phyloP scores from a whole-genome alignment of 2,797 vertebrate genomes.

The Chromis chromis region DNA sequence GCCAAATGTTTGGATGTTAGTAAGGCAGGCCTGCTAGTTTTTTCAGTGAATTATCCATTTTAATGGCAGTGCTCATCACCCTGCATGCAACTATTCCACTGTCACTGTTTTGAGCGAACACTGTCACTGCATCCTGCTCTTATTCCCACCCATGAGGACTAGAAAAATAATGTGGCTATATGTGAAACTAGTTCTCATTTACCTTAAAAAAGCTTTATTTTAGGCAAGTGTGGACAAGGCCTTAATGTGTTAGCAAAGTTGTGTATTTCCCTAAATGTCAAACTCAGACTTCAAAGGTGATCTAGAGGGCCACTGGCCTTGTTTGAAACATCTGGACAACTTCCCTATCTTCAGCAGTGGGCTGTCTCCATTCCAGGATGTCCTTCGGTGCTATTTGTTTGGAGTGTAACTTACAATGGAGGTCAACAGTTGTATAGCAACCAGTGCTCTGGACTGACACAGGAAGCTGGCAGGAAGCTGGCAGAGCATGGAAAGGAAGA shows the following conservation, averaged over 20 bases:
- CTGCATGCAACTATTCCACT: too few species aligned
- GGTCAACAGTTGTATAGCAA: conserved; percentile 67
- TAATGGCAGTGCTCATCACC: too few species aligned
- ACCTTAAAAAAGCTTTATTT: too few species aligned
- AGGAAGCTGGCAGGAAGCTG: conserved; percentile 75
- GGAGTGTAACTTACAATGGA: conserved; percentile 72
- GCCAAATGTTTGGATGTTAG: too few species aligned
- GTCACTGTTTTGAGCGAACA: too few species aligned
- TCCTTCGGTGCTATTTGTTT: conserved; percentile 71
- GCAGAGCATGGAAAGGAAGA: conserved; percentile 75
- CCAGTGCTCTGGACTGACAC: conserved; percentile 58
- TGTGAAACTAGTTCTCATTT: too few species aligned
- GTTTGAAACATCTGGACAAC: conserved; percentile 59
- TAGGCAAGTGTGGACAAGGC: too few species aligned
- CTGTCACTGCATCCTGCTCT: too few species aligned
- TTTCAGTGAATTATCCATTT: too few species aligned
- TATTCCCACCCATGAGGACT: too few species aligned
- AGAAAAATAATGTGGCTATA: too few species aligned
- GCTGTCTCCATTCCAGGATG: conserved; percentile 63
- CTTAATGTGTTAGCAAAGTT: background rate
- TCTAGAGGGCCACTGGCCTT: conserved; percentile 3
- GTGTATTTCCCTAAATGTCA: background rate
- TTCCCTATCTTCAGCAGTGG: conserved; percentile 19
- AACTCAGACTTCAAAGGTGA: background rate
- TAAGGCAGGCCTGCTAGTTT: too few species aligned